Conservation (phyloP, 2,113 vertebrate genomes). For the Leiothrix lutea region DNA sequence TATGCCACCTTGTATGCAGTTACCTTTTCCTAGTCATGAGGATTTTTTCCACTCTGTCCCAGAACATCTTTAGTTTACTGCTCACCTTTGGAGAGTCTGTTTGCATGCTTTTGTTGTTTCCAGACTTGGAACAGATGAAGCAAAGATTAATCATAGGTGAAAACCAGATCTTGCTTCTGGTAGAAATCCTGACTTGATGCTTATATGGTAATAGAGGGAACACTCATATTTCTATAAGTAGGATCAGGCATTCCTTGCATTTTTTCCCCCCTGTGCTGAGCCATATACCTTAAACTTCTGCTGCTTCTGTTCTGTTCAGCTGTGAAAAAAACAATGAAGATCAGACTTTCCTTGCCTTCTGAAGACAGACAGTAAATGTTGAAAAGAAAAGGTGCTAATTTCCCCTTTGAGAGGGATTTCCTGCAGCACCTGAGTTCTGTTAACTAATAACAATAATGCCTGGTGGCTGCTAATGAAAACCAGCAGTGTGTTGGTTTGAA, state of each 20-base stretch:
- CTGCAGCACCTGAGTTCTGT: background rate
- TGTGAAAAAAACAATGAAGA: background rate
- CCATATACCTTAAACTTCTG: background rate
- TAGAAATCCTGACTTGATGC: background rate
- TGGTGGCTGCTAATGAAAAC: slow-evolving; percentile 39
- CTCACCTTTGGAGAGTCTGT: background rate
- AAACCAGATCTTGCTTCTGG: background rate
- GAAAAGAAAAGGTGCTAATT: background rate
- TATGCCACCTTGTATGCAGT: background rate
- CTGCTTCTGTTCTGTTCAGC: background rate
- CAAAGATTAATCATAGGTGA: background rate
- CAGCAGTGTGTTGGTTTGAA: slow-evolving; percentile 24
- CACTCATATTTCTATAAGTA: background rate
- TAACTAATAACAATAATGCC: background rate
- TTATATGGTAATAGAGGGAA: background rate
- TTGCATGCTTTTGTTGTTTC: background rate
- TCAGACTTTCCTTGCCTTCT: background rate
- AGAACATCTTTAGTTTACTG: background rate
- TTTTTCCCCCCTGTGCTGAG: background rate
- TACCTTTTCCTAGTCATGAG: background rate
- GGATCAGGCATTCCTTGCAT: background rate
- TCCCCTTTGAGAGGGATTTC: background rate
- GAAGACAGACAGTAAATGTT: background rate
- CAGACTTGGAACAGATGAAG: background rate
- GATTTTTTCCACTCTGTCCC: background rate